Conservation (phyloP, 23 tunicate species). For the Corella eumyota region DNA sequence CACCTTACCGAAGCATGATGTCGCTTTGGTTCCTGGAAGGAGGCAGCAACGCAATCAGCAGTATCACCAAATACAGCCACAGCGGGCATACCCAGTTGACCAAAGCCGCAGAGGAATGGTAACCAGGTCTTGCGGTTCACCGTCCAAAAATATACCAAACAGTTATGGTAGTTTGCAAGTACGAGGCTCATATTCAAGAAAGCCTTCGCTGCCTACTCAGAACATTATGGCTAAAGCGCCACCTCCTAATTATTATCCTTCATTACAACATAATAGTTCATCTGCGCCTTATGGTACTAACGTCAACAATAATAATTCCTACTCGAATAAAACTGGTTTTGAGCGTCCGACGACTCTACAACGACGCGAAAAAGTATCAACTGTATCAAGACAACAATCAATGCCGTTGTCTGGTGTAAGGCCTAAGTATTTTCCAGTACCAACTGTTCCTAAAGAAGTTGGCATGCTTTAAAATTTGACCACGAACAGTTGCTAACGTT, state of each 20-base stretch:
- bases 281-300: conserved; percentile 16
- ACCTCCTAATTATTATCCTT: conserved; percentile 33
- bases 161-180: conserved; percentile 35
- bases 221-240: neutral
- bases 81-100: neutral
- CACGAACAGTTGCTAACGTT: too few species aligned
- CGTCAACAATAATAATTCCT: conserved; percentile 21
- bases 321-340: conserved; percentile 2
- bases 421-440: conserved; percentile 7
- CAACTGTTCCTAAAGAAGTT: too few species aligned
- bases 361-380: conserved; percentile 29
- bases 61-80: conserved; percentile 7
- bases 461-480: too few species aligned
- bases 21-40: conserved; percentile 3
- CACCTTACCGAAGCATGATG: conserved; percentile 25
- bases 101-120: conserved; percentile 10
- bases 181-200: conserved; percentile 7
- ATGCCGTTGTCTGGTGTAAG: conserved; percentile 13
- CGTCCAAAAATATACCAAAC: conserved; percentile 13
- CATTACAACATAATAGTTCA: conserved; percentile 40
- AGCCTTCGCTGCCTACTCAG: conserved; percentile 2
- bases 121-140: conserved; percentile 2
- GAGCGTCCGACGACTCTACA: conserved; percentile 19
- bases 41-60: conserved; percentile 10
- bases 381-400: conserved; percentile 26